phyloP scores from a whole-genome alignment of 2,113 vertebrate species.

The Tenebrosternarchus preto region DNA sequence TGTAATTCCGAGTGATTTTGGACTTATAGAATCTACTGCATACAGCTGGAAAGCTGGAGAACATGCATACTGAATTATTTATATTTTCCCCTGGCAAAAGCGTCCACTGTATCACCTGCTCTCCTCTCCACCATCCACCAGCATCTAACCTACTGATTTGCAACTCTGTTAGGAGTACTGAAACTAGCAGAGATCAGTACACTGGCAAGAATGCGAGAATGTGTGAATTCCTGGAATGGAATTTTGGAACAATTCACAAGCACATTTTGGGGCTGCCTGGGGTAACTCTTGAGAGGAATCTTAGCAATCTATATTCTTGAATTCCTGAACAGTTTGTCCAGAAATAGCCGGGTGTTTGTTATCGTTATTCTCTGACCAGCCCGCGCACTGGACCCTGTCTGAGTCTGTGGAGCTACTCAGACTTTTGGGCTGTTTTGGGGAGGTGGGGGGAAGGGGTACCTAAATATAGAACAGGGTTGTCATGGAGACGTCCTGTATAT shows the following conservation, averaged over 20 bases:
- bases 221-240: background rate
- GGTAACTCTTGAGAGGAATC: background rate
- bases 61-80: slow-evolving; percentile 1
- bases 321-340: slow-evolving; percentile 26
- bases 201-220: background rate
- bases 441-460: slow-evolving; percentile 65
- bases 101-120: background rate
- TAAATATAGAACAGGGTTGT: slow-evolving; percentile 77
- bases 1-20: background rate
- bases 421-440: slow-evolving; percentile 69
- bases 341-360: slow-evolving; percentile 56
- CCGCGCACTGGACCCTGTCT: slow-evolving; percentile 46
- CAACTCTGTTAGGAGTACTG: background rate
- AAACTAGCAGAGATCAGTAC: background rate
- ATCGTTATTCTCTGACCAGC: slow-evolving; percentile 45
- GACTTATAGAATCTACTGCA: background rate
- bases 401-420: slow-evolving; percentile 59
- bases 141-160: slow-evolving; percentile 12
- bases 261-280: background rate
- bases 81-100: slow-evolving; percentile 8
- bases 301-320: background rate
- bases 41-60: background rate
- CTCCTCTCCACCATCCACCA: background rate
- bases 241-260: background rate
- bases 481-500: slow-evolving; percentile 79